Base-by-base conservation (phyloP, 2,113 vertebrate genomes). In the Sander lucioperca region DNA sequence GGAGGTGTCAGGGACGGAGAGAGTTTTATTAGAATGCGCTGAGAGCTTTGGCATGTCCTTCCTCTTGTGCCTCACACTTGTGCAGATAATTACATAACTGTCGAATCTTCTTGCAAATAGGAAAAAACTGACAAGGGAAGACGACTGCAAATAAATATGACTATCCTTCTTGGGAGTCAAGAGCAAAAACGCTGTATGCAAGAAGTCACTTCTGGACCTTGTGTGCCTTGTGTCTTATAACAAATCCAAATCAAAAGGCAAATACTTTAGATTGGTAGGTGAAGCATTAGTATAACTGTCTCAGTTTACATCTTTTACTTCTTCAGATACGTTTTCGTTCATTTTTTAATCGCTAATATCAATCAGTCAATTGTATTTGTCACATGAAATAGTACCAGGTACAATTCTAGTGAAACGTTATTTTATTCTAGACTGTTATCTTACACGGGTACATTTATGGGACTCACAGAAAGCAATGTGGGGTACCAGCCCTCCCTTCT, bases 1-100 rank as follows among this genome's bases (percentile, higher is more conserved):
- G 68, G 45, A 80, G 72, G 85, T 86, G 90, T 80, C 82, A 36
- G 75, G 79, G 79, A 88, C 65, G 57, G 73, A 8, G 45, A 74
- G 82, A 50, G 76, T 68, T 76, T 71, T 77, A 77, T 79, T 30
- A 77, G 48, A 87, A 74, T 62, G 75, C 54, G n/a, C 45, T 53
- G 30, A 45, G 59, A 77, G 86, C 72, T 54, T 77, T 14, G 21
- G 54, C 19, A 23, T 9, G 12, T 76, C 62, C 64, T 30, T 47
- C 59, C 64, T 68, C 47, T 63, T 33, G 33, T 56, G 53, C 67
- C 39, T 75, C 69, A 64, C 82, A 77, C 67, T 84, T 77, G 18
- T 45, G 27, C 61, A 81, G 50, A 82, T 82, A 43, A 83, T 89
- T 83, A 78, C 74, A 86, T 57, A 83, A 89, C 59, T 18, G 2